These are phyloP conservation scores for Chloroclysta siterata DNA, from an alignment of 2,888 invertebrate genomes.

Conservation along the genomic window DNA sequence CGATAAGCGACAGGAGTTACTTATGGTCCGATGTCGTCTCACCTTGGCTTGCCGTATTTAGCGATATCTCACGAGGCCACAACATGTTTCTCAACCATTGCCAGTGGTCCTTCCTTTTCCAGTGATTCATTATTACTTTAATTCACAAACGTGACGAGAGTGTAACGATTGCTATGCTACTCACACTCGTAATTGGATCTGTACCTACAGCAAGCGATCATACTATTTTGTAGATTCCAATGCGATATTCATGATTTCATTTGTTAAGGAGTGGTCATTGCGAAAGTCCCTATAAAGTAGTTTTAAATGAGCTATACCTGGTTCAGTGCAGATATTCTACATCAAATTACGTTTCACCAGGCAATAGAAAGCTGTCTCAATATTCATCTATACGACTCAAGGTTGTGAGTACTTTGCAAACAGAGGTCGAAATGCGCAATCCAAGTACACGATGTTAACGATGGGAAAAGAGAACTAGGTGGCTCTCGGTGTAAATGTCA, in stretches of 20 bases:
- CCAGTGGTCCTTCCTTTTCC: conserved; percentile 64
- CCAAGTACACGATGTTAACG: conserved; percentile 42
- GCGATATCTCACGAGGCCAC: conserved; percentile 76
- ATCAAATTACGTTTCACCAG: conserved; percentile 30
- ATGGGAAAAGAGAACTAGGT: conserved; percentile 45
- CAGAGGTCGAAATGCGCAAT: conserved; percentile 43
- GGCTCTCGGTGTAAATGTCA: conserved; percentile 33
- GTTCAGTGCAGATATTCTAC: conserved; percentile 22
- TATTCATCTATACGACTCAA: conserved; percentile 44
- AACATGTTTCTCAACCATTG: conserved; percentile 63
- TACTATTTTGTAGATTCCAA: conserved; percentile 10
- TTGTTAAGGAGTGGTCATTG: conserved; percentile 5
- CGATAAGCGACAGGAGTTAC: conserved; percentile 55
- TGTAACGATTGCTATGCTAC: conserved; percentile 25
- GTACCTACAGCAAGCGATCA: conserved; percentile 16
- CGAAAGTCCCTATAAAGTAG: conserved; percentile 8
- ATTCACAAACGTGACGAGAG: conserved; percentile 46
- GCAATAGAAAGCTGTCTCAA: conserved; percentile 44
- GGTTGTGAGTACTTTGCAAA: conserved; percentile 47
- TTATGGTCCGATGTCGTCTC: conserved; percentile 70
- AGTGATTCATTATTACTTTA: conserved; percentile 57
- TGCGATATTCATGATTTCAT: neutral
- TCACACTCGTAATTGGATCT: conserved; percentile 25
- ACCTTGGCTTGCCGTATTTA: conserved; percentile 76
- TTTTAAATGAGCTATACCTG: conserved; percentile 11